Base-by-base conservation (phyloP, 2,888 invertebrate genomes). In the Stenurella melanura region DNA sequence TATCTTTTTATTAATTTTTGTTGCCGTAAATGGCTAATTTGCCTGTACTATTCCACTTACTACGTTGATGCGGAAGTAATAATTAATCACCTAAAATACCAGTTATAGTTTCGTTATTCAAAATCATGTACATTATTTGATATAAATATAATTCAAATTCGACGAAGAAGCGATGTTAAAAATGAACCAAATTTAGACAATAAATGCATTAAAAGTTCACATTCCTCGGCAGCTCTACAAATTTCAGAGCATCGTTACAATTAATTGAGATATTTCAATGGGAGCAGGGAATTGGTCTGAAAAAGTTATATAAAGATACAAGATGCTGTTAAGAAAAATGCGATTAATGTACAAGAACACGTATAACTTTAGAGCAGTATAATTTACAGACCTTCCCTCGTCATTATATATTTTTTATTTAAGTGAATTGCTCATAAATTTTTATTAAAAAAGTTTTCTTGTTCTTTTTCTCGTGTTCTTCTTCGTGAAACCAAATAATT, bases 251-350 rank as follows among this genome's bases (percentile, higher is more conserved):
- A 38, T 64, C 63, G 38, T 64, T 64, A 64, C 63, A 38, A 17
- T 34, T 64, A 64, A 64, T 38, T 64, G 38, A 38, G 63, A 34
- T 26, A 18, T 64, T 64, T 64, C n/a, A 64, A 64, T 17, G 63
- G 63, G 38, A 38, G 3, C 38, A 10, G 63, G 2, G 38, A 64
- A 64, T 18, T 38, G 18, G 34, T 12, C 63, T 17, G 63, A 38
- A 18, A 63, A 64, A 38, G 63, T 26, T 18, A 17, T 38, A 38
- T 10, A 17, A n/a, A 38, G 63, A 34, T 18, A 64, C 34, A 64
- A 64, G 38, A 64, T 34, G 63, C 17, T 34, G 63, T 64, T 38
- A 64, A 17, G 34, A n/a, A 60, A 34, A 60, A 60, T 18, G 60
- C 18, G 19, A 63, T 63, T 63, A 63, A 18, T 38, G 63, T 38